Evolutionary conservation across 1,140 invertebrate genomes (phyloP).

Genomic region (Mesaphorura yosii): DNA sequence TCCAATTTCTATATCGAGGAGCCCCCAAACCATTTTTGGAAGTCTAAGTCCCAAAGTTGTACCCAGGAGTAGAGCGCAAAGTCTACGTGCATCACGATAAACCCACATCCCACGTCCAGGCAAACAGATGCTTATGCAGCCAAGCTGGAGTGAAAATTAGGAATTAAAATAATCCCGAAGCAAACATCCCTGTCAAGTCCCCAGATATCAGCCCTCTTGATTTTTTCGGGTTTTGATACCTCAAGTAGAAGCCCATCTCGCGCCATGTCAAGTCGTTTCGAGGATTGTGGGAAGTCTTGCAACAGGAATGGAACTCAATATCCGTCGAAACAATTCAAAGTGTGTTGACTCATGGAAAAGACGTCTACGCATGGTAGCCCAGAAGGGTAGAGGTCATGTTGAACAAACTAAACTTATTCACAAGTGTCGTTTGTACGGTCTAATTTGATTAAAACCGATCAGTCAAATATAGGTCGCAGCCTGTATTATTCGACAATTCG

Average conservation of each 20-base stretch:
- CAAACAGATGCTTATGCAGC: not conserved
- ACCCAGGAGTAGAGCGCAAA: not conserved
- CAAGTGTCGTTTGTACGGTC: too few relatives aligned
- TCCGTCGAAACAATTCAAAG: not conserved
- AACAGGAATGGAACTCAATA: not conserved
- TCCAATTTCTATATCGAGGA: not conserved
- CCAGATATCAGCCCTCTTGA: constrained; percentile 3
- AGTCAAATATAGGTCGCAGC: too few relatives aligned
- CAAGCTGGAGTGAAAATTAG: not conserved
- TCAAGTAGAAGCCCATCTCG: not conserved
- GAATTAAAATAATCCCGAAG: not conserved
- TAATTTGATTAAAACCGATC: too few relatives aligned
- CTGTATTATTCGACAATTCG: too few relatives aligned
- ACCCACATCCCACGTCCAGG: not conserved
- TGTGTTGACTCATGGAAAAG: not conserved
- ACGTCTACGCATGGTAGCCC: too few relatives aligned
- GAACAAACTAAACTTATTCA: too few relatives aligned
- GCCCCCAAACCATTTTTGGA: not conserved
- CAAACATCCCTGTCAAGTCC: constrained; percentile 1
- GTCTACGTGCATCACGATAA: not conserved
- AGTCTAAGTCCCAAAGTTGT: not conserved
- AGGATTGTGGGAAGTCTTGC: not conserved
- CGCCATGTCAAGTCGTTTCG: not conserved
- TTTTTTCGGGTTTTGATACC: not conserved
- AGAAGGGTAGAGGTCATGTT: too few relatives aligned